These are phyloP conservation scores for Drosophila dives DNA, from an alignment of 2,888 invertebrate genomes.

Conservation along the genomic window DNA sequence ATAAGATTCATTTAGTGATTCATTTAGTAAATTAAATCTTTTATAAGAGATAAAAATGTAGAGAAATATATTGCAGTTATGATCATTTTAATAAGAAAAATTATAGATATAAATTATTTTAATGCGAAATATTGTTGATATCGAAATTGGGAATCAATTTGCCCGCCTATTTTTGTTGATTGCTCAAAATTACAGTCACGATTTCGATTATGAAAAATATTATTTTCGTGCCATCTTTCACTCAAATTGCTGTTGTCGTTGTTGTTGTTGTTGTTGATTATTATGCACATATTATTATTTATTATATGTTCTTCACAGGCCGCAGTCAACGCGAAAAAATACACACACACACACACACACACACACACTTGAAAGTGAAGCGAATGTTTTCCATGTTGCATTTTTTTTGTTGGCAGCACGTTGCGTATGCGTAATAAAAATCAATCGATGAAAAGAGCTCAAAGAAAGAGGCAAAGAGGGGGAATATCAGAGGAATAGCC, in stretches of 20 bases:
- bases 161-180: conserved; percentile 21
- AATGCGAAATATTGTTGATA: conserved; percentile 1
- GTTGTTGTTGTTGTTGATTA: conserved; percentile 13
- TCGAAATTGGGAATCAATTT: conserved; percentile 10
- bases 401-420: conserved; percentile 16
- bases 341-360: conserved; percentile 16
- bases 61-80: neutral
- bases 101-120: neutral
- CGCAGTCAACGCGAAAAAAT: conserved; percentile 33
- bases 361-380: conserved; percentile 9
- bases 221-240: conserved; percentile 62
- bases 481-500: neutral
- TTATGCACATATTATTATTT: conserved; percentile 62
- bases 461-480: neutral
- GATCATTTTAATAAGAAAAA: neutral
- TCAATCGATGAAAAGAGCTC: conserved; percentile 31
- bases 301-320: conserved; percentile 63
- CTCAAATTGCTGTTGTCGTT: conserved; percentile 8
- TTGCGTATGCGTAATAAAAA: conserved; percentile 39
- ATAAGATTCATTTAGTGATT: neutral
- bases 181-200: conserved; percentile 79
- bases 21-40: fast-evolving
- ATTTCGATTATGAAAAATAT: conserved; percentile 82
- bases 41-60: neutral
- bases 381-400: conserved; percentile 25